A percentile compares a stretch with the other conserved stretches of the same genome.
phyloP scores from a whole-genome alignment of 2,113 vertebrate genomes.

The Ammodytes dubius region DNA sequence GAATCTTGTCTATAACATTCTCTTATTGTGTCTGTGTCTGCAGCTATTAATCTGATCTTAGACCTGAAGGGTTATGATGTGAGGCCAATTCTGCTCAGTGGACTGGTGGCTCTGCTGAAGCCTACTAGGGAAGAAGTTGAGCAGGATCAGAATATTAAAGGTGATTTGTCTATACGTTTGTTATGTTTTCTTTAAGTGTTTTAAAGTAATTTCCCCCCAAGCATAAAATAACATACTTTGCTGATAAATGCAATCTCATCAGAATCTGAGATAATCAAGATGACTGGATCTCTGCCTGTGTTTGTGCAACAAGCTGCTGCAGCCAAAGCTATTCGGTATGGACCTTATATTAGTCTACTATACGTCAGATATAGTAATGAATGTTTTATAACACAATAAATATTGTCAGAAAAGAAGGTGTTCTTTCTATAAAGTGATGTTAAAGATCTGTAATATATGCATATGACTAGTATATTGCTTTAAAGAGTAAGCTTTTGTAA shows the following conservation, averaged over 20 bases:
- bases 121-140: slow-evolving; percentile 59
- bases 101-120: slow-evolving; percentile 84
- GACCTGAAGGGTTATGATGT: slow-evolving; percentile 80
- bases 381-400: background rate
- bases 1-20: background rate
- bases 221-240: background rate
- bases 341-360: background rate
- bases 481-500: background rate
- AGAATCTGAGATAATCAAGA: slow-evolving; percentile 61
- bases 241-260: background rate
- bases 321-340: slow-evolving; percentile 85
- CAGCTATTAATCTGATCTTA: slow-evolving; percentile 86
- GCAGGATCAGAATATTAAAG: slow-evolving; percentile 54
- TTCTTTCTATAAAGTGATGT: background rate
- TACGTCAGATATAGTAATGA: background rate
- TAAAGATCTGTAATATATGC: background rate
- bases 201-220: background rate
- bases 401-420: background rate
- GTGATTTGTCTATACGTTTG: slow-evolving; percentile 11
- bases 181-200: background rate
- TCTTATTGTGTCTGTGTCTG: slow-evolving; percentile 4
- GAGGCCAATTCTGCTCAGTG: slow-evolving; percentile 78
- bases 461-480: background rate
- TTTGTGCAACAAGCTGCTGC: slow-evolving; percentile 89
- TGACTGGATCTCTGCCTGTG: slow-evolving; percentile 66